These are phyloP conservation scores for Vollenhovia emeryi DNA, from an alignment of 1,140 invertebrate species.

Conservation along the genomic window DNA sequence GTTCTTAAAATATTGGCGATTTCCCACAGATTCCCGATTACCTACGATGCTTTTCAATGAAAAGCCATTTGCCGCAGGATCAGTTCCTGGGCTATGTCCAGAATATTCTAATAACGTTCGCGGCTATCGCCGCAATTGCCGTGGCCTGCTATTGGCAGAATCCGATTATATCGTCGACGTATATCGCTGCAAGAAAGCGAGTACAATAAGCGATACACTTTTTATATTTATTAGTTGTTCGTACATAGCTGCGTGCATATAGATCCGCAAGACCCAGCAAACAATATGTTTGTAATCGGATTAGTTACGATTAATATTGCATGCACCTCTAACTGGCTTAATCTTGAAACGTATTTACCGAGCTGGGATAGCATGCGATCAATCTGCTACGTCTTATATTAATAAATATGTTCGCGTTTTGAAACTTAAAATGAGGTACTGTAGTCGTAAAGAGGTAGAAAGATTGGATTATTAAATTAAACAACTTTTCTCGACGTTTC, in stretches of 20 bases:
- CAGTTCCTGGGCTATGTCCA: slow-evolving; percentile 78
- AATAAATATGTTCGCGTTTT: not conserved
- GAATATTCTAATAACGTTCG: slow-evolving; percentile 81
- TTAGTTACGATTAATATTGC: slow-evolving; percentile 19
- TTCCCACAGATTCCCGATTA: slow-evolving; percentile 38
- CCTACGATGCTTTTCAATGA: slow-evolving; percentile 77
- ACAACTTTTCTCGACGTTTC: not conserved
- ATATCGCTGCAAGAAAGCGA: slow-evolving; percentile 80
- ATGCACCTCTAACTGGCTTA: not conserved
- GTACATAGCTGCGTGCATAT: not conserved
- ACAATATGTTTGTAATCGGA: slow-evolving; percentile 14
- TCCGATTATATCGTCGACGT: slow-evolving; percentile 75
- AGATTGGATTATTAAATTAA: not conserved
- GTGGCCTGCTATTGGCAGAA: slow-evolving; percentile 66
- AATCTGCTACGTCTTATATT: not conserved
- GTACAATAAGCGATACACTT: slow-evolving; percentile 79
- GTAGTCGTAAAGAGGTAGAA: not conserved
- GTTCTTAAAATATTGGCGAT: slow-evolving; percentile 45
- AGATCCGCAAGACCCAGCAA: not conserved
- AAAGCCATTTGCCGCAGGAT: slow-evolving; percentile 82
- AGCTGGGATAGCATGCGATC: not conserved
- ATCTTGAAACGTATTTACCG: not conserved
- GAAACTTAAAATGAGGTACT: not conserved
- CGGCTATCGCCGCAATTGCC: slow-evolving; percentile 78
- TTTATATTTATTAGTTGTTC: slow-evolving; percentile 77